Evolutionary conservation across 2,113 vertebrate species (phyloP).

Genomic region (Galemys pyrenaicus): DNA sequence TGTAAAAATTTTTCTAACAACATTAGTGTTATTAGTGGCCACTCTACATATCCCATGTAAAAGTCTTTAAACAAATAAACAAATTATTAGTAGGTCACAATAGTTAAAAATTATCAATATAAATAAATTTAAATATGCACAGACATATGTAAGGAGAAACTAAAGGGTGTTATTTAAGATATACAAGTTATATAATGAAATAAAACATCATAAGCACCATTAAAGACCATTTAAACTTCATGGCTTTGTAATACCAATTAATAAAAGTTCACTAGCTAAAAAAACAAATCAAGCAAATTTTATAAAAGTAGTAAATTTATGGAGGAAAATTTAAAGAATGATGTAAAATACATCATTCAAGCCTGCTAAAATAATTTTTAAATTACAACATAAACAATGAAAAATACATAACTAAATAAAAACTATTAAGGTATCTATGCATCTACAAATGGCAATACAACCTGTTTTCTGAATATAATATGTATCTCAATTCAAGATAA

Average conservation of each 20-base stretch:
- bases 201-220: background rate
- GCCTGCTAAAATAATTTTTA: background rate
- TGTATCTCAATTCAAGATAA: background rate
- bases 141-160: background rate
- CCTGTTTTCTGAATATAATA: background rate
- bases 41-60: conserved; percentile 37
- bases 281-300: conserved; percentile 5
- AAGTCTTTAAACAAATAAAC: conserved; percentile 24
- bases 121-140: conserved; percentile 32
- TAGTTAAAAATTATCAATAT: background rate
- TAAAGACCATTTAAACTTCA: background rate
- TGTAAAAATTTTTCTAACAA: conserved; percentile 43
- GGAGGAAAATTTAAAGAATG: background rate
- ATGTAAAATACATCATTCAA: background rate
- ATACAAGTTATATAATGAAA: background rate
- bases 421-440: background rate
- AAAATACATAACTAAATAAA: background rate
- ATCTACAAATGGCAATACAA: background rate
- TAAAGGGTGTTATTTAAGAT: background rate
- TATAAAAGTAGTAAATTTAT: background rate
- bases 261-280: background rate
- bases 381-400: background rate
- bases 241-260: background rate
- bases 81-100: background rate
- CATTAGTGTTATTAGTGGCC: conserved; percentile 6